These are phyloP conservation scores for Kryphioiulus occultus DNA, from an alignment of 2,888 invertebrate genomes.

Conservation along the genomic window DNA sequence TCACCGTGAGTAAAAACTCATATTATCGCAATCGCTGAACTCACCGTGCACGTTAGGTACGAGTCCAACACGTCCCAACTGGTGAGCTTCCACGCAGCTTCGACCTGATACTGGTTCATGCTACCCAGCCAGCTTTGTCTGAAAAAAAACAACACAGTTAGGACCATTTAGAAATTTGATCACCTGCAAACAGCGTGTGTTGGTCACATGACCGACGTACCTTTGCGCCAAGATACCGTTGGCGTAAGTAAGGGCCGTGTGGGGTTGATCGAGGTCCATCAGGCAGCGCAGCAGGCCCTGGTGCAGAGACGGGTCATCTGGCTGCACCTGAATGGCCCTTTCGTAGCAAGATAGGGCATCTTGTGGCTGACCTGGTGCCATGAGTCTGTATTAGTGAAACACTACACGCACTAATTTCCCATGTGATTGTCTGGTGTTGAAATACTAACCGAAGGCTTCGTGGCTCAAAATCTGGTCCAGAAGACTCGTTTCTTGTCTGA, in stretches of 20 bases:
- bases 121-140: conserved; percentile 55
- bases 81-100: conserved; percentile 87
- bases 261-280: conserved; percentile 84
- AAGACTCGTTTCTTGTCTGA: conserved; percentile 78
- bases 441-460: conserved; percentile 74
- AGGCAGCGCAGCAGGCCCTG: conserved; percentile 87
- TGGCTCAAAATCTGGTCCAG: conserved; percentile 84
- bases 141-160: too few relatives aligned
- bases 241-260: conserved; percentile 79
- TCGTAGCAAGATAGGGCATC: conserved; percentile 91
- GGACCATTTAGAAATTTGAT: too few relatives aligned
- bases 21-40: too few relatives aligned
- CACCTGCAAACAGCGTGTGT: too few relatives aligned
- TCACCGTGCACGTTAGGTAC: conserved; percentile 41
- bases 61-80: conserved; percentile 79
- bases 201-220: too few relatives aligned
- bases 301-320: conserved; percentile 61
- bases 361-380: conserved; percentile 62
- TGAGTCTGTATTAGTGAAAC: not conserved
- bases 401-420: too few relatives aligned
- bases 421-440: not conserved
- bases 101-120: conserved; percentile 74
- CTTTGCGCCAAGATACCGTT: conserved; percentile 72
- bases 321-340: conserved; percentile 72
- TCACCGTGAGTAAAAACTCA: too few relatives aligned